Base-by-base conservation (phyloP, 1,140 invertebrate genomes). In the Drosophila tristis region DNA sequence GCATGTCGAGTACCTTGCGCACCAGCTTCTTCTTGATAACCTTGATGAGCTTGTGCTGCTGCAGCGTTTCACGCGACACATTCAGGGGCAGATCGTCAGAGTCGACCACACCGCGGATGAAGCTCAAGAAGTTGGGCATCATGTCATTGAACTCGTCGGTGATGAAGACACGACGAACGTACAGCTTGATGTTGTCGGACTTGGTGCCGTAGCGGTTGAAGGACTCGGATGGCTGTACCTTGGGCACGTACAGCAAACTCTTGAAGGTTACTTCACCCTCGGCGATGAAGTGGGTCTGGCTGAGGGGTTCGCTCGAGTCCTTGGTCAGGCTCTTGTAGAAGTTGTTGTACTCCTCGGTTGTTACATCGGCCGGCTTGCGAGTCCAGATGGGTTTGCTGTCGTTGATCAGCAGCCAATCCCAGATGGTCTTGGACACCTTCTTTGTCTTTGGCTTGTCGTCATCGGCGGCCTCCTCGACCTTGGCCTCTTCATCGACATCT, bases 101-200 rank as follows among this genome's bases (percentile, higher is more conserved):
- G 93, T 99, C 99, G 26, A 99, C 99, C 67, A 99, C 96, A 85
- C 99, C 99, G 75, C 96, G 95, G 56, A 99, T 95, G 91, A 99
- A 99, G 53, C 94, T 96, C 66, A 99, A 93, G 92, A 99, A 99
- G 92, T 98, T 99, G 53, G 99, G 99, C 96, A 99, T 98, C 96
- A 99, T 98, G 90, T 99, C 99, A 90, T 98, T 98, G 93, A 99
- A 99, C 93, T 99, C 98, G 86, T 99, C 99, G 13, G 98, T 99
- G 92, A 99, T 99, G 93, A 99, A 99, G 13, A 99, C 98, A 64
- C 99, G 94, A 73, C 98, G 94, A 11, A 99, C 98, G 91, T 98
- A 99, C 39, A 99, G 93, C 93, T 99, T 99, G 80, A 99, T 99
- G 92, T 98, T 97, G 91, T 99, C 98, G 2, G 96, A 96, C 76